Base-by-base conservation (phyloP, 2,888 invertebrate genomes). In the Apantesis nais region DNA sequence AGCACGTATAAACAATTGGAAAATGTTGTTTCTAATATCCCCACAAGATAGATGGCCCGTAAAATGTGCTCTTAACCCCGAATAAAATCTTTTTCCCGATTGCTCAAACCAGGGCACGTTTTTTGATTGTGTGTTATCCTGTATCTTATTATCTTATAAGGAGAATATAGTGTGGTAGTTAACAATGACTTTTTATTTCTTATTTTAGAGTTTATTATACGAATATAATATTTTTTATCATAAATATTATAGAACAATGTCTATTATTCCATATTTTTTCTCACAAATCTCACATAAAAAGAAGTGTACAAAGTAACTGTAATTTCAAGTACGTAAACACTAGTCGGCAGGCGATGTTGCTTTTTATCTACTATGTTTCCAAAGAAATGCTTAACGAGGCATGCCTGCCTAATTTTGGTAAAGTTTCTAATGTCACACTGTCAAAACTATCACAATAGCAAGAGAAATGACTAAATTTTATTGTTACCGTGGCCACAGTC, bases 1-100 rank as follows among this genome's bases (percentile, higher is more conserved):
- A 91, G 90, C 90, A 91, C 91, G 89, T 90, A 93, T 93, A 94
- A 94, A 93, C 93, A 94, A 93, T 92, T 90, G 89, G 88, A 88
- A 90, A 92, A 92, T 90, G 90, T 92, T 92, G 90, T 91, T 92
- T 90, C 92, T 91, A 90, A 92, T 92, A 92, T 92, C 90, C 87
- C 84, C 80, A 78, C 85, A 91, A 93, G 93, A 94, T 90, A 90
- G 92, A 93, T 93, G 89, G 87, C 85, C 84, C 84, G 85, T 84
- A 85, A 86, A 89, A 89, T 88, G 86, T 88, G 81, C 75, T 81
- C 78, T 83, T 85, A 83, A 81, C 80, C 80, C 78, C 75, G 73
- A 78, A 83, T 79, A 78, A 75, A 75, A 77, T 74, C 75, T 83
- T 80, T 76, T 82, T 75, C 80, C 80, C 74, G 74, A 77, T 58